phyloP scores from a whole-genome alignment of 2,888 invertebrate species.

The Andricus quercusramuli region DNA sequence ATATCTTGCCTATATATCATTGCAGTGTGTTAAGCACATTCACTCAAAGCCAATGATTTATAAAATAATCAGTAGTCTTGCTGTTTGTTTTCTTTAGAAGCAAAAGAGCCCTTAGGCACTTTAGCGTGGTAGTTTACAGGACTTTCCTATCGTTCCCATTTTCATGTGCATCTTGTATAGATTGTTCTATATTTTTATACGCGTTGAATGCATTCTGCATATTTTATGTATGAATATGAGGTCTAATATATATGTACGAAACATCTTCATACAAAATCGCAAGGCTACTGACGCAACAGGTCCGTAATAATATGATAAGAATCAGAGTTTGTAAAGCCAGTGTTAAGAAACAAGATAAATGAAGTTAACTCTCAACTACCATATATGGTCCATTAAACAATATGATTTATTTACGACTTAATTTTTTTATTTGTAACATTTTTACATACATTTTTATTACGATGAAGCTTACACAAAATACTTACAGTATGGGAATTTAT shows the following conservation, averaged over 20 bases:
- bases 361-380: not conserved
- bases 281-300: slow-evolving; percentile 53
- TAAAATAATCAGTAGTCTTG: slow-evolving; percentile 52
- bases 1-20: not conserved
- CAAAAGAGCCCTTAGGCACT: not conserved
- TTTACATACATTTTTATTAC: not conserved
- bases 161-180: not conserved
- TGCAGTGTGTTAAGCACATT: slow-evolving; percentile 9
- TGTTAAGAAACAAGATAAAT: slow-evolving; percentile 12
- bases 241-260: slow-evolving; percentile 35
- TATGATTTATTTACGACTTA: not conserved
- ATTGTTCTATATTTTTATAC: not conserved
- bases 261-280: slow-evolving; percentile 43
- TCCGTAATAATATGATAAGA: slow-evolving; percentile 42
- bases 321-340: not conserved
- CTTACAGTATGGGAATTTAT: not conserved
- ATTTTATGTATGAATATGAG: not conserved
- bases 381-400: not conserved
- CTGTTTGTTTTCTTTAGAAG: slow-evolving; percentile 53
- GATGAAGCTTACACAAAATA: not conserved
- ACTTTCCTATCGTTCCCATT: not conserved
- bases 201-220: slow-evolving; percentile 19
- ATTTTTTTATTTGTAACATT: not conserved
- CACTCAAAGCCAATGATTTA: slow-evolving; percentile 48
- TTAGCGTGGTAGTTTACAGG: not conserved